These are phyloP conservation scores for Caenorhabditis zanzibari DNA, from an alignment of 2,888 invertebrate genomes.

Conservation along the genomic window DNA sequence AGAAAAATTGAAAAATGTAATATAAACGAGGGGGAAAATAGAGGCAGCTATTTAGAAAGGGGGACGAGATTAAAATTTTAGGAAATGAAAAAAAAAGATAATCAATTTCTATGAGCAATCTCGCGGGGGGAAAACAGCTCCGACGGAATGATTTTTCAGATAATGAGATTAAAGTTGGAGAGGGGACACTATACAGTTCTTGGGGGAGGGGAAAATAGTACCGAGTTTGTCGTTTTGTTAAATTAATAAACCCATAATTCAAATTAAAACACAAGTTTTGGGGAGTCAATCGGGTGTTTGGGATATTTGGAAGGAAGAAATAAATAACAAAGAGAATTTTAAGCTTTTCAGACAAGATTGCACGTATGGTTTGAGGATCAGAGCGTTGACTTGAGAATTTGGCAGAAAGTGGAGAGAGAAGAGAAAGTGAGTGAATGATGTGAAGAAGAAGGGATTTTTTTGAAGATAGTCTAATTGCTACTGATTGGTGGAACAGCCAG, in stretches of 20 bases:
- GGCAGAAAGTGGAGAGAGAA: constrained; percentile 30
- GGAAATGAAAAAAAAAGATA: constrained; percentile 16
- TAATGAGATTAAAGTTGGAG: not conserved
- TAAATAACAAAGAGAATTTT: constrained; percentile 23
- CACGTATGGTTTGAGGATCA: constrained; percentile 59
- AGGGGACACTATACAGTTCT: constrained; percentile 11
- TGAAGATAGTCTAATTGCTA: not conserved
- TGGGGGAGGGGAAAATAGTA: constrained; percentile 1
- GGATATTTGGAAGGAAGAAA: constrained; percentile 5
- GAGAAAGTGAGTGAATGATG: not conserved
- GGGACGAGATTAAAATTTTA: constrained; percentile 5
- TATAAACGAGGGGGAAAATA: not conserved
- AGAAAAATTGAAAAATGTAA: constrained; percentile 19
- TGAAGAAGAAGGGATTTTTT: not conserved
- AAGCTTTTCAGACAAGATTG: constrained; percentile 55
- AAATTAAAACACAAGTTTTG: constrained; percentile 56
- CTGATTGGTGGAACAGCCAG: constrained; percentile 23
- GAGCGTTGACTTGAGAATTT: constrained; percentile 35
- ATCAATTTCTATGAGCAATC: constrained; percentile 33
- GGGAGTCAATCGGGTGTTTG: constrained; percentile 50
- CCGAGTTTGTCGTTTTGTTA: constrained; percentile 56
- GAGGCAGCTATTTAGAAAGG: constrained; percentile 1
- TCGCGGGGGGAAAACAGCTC: not conserved
- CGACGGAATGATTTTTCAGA: constrained; percentile 35
- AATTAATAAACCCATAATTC: constrained; percentile 57